Evolutionary conservation across 2,888 invertebrate species (phyloP).

Genomic region (Latrodectus elegans): DNA sequence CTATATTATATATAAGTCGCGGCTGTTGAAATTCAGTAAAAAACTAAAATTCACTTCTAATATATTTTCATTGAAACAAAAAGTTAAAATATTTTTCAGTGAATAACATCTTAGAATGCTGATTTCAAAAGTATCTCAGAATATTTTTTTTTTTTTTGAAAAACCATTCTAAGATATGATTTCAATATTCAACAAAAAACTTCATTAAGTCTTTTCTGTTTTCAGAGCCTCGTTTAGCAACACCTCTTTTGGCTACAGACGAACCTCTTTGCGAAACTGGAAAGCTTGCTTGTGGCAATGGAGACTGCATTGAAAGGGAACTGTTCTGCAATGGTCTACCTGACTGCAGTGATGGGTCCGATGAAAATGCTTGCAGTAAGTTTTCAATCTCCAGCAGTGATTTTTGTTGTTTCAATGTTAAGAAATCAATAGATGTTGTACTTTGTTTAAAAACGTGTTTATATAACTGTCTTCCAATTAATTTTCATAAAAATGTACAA

Average conservation of each 20-base stretch:
- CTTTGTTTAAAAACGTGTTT: too few relatives aligned
- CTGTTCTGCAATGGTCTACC: constrained; percentile 94
- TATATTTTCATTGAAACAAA: too few relatives aligned
- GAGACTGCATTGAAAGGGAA: constrained; percentile 92
- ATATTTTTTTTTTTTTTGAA: too few relatives aligned
- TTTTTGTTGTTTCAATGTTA: too few relatives aligned
- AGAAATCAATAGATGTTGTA: too few relatives aligned
- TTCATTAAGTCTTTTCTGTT: constrained; percentile 72
- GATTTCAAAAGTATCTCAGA: neutral
- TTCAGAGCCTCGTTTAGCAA: constrained; percentile 89
- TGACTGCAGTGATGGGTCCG: constrained; percentile 94
- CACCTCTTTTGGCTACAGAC: constrained; percentile 92
- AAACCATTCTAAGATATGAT: too few relatives aligned
- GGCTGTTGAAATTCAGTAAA: too few relatives aligned
- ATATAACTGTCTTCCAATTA: too few relatives aligned
- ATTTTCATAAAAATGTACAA: too few relatives aligned
- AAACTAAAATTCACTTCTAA: too few relatives aligned
- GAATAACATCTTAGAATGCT: neutral
- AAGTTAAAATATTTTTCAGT: neutral
- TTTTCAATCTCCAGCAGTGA: constrained; percentile 72
- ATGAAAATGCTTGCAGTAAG: constrained; percentile 96
- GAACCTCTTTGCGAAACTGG: constrained; percentile 93
- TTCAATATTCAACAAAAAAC: too few relatives aligned
- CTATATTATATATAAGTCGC: too few relatives aligned
- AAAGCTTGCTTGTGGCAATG: constrained; percentile 92